phyloP scores from a whole-genome alignment of 2,113 vertebrate genomes.

The Crypturellus undulatus region DNA sequence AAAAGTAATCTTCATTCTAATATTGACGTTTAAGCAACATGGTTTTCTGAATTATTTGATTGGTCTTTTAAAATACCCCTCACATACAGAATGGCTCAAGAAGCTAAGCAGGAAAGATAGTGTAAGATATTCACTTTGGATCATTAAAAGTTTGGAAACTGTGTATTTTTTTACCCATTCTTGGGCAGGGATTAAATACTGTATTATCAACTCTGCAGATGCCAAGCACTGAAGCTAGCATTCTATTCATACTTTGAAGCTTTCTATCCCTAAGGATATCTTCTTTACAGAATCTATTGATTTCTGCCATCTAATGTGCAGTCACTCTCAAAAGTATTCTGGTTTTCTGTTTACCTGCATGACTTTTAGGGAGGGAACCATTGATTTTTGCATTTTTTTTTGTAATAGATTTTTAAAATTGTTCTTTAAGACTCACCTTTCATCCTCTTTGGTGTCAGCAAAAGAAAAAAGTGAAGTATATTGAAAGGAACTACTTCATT shows the following conservation, averaged over 20 bases:
- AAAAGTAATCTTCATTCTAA: neutral
- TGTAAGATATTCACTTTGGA: neutral
- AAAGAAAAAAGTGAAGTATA: neutral
- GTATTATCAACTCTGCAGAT: constrained; percentile 44
- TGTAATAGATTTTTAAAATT: constrained; percentile 6
- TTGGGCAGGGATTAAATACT: constrained; percentile 40
- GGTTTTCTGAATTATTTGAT: neutral
- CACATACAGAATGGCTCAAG: neutral
- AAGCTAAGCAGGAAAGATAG: neutral
- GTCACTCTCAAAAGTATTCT: constrained; percentile 52
- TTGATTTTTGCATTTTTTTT: constrained; percentile 49
- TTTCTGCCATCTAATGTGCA: constrained; percentile 53
- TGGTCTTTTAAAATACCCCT: neutral
- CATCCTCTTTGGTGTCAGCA: neutral
- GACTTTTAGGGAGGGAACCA: constrained; percentile 42
- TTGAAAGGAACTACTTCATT: neutral
- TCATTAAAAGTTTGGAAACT: constrained; percentile 44
- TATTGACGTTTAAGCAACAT: neutral
- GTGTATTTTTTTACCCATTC: neutral
- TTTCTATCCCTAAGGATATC: constrained; percentile 35
- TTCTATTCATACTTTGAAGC: constrained; percentile 35
- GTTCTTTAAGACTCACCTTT: constrained; percentile 20
- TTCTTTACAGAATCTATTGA: constrained; percentile 59
- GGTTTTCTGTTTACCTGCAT: constrained; percentile 14
- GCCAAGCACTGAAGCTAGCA: neutral